phyloP scores from a whole-genome alignment of 2,888 invertebrate genomes.

The Leptarthrus brevirostris region DNA sequence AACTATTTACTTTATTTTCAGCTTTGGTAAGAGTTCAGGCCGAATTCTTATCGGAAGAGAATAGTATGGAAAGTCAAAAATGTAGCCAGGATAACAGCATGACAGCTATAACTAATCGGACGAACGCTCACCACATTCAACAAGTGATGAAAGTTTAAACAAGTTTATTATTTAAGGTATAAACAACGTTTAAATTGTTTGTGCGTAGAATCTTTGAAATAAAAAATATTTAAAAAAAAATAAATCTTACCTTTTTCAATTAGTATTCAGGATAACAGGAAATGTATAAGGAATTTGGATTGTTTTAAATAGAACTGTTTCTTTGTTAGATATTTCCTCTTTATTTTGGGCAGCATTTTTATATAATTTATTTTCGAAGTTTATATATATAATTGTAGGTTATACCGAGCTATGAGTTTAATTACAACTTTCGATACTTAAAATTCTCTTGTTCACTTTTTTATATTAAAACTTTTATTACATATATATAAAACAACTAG shows the following conservation, averaged over 20 bases:
- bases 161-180: no score
- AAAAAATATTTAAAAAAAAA: neutral
- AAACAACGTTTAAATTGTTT: no score
- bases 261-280: no score
- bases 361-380: slow-evolving; percentile 37
- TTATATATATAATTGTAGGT: slow-evolving; percentile 31
- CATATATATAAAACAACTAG: slow-evolving; percentile 65
- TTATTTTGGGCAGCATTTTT: slow-evolving; percentile 36
- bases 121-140: neutral
- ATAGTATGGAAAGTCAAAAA: slow-evolving; percentile 8
- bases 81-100: neutral
- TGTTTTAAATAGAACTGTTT: neutral
- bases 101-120: neutral
- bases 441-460: slow-evolving; percentile 53
- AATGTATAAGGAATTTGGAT: no score
- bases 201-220: no score
- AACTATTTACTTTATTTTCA: slow-evolving; percentile 16
- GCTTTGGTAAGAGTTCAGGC: slow-evolving; percentile 49
- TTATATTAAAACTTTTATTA: slow-evolving; percentile 57
- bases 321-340: slow-evolving; percentile 41
- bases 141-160: neutral
- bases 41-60: slow-evolving; percentile 39
- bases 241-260: neutral
- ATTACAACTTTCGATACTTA: slow-evolving; percentile 48
- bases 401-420: slow-evolving; percentile 33